Base-by-base conservation (phyloP, 2,888 invertebrate genomes). In the Vandiemenella viatica region DNA sequence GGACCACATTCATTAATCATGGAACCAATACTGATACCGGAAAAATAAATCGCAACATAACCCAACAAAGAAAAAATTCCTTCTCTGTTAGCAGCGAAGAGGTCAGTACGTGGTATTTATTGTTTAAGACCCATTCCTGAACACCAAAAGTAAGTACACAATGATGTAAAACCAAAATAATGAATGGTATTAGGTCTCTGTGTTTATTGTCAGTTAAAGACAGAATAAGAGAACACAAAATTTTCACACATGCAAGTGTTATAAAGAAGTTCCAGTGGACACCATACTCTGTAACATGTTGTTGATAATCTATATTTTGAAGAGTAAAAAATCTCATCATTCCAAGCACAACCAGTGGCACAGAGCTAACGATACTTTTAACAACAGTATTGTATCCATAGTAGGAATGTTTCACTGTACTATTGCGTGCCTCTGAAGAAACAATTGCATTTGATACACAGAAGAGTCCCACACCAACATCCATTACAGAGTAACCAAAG, bases 251-350 rank as follows among this genome's bases (percentile, higher is more conserved):
- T 3, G 88, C 91, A 49, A 99, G 68, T 0, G 95, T 96, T 56
- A 93, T 81, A 66, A 97, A 98, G 64, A 99, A 99, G 67, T 99
- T 98, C 89, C 96, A 93, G 65, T 98, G 96, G 0, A 83, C 75
- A 0, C 98, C 98, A 71, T 99, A 98, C 65, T 98, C 98, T 0
- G 84, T 78, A 0, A 86, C 77, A 64, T 91, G 87, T 59, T 86
- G 83, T 50, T 88, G 85, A 65, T 98, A 97, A 56, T 84, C 77
- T 1, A 83, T 67, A 38, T 76, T 63, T 58, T 75, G 71, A 1
- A 82, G 63, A 15, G 72, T 64, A 3, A 80, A 46, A 55, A 75
- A 79, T 53, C 88, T 72, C 0, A 68, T 68, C 1, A 77, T 52
- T 1, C 87, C 88, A 38, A 88, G 64, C 1, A 76, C 45, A 13